phyloP scores from a whole-genome alignment of 2,113 vertebrate species.

The Bubo blakistoni region DNA sequence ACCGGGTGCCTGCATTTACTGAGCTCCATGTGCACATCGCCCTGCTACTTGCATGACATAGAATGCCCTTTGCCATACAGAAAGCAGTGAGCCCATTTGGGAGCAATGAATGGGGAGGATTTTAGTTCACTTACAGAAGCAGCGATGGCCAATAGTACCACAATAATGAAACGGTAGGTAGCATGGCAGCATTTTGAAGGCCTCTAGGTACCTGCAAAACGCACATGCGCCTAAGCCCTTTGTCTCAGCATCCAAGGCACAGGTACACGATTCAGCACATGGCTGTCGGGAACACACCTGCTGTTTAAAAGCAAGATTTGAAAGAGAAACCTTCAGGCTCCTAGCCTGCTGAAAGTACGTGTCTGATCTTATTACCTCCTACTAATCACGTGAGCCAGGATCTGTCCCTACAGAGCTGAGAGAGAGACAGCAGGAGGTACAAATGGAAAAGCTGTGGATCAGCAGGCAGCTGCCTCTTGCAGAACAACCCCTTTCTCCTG shows the following conservation, averaged over 20 bases:
- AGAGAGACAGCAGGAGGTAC: background rate
- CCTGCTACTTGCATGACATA: background rate
- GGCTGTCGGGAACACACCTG: background rate
- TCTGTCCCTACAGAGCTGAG: background rate
- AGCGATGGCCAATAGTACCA: too few species aligned
- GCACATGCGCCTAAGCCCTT: background rate
- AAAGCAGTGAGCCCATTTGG: background rate
- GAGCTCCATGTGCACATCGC: background rate
- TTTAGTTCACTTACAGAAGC: background rate
- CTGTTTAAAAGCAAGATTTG: background rate
- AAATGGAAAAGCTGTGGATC: background rate
- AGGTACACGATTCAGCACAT: fast-evolving
- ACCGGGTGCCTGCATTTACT: fast-evolving
- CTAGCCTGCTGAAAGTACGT: background rate
- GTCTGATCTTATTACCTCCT: background rate
- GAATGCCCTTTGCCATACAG: background rate
- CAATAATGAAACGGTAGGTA: fast-evolving
- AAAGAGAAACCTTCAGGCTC: background rate
- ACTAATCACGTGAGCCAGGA: background rate
- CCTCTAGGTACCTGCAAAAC: background rate
- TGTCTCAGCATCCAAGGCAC: background rate
- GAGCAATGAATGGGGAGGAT: background rate
- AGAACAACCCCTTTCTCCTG: background rate
- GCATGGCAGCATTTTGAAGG: background rate
- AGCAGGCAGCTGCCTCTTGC: background rate